Evolutionary conservation across 2,113 vertebrate species (phyloP).

Genomic region (Salvelinus alpinus): DNA sequence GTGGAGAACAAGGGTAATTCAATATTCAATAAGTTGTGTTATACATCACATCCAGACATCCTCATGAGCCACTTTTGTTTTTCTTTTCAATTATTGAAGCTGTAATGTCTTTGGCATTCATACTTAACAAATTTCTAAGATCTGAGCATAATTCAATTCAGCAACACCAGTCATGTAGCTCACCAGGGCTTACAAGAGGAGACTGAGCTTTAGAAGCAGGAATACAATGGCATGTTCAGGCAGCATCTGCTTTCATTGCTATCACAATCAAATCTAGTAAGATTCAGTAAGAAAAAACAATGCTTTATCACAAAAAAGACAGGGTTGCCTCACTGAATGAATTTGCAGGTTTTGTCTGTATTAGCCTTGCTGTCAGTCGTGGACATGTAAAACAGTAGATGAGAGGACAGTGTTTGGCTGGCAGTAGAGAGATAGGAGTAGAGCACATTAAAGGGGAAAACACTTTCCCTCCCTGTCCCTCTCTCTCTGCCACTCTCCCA

Average conservation of each 20-base stretch:
- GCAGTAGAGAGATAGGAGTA: not conserved
- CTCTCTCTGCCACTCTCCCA: not conserved
- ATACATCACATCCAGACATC: not conserved
- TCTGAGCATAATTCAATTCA: not conserved
- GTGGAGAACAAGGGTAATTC: not conserved
- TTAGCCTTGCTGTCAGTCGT: conserved; percentile 12
- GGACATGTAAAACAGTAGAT: not conserved
- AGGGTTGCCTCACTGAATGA: not conserved
- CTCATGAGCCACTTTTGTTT: not conserved
- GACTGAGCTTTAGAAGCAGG: not conserved
- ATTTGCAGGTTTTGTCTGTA: conserved; percentile 7
- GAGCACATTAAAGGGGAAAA: not conserved
- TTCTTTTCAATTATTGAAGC: not conserved
- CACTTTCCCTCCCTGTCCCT: not conserved
- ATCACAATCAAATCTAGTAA: not conserved
- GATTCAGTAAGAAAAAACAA: not conserved
- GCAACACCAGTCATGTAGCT: not conserved
- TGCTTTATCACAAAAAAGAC: not conserved
- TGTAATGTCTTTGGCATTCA: conserved; percentile 4
- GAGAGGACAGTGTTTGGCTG: not conserved
- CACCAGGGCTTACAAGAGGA: not conserved
- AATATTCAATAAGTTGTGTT: not conserved
- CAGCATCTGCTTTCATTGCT: not conserved
- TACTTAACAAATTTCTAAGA: not conserved
- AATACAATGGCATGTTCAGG: not conserved